Base-by-base conservation (phyloP, 2,888 invertebrate species). In the Diaprepes abbreviatus region DNA sequence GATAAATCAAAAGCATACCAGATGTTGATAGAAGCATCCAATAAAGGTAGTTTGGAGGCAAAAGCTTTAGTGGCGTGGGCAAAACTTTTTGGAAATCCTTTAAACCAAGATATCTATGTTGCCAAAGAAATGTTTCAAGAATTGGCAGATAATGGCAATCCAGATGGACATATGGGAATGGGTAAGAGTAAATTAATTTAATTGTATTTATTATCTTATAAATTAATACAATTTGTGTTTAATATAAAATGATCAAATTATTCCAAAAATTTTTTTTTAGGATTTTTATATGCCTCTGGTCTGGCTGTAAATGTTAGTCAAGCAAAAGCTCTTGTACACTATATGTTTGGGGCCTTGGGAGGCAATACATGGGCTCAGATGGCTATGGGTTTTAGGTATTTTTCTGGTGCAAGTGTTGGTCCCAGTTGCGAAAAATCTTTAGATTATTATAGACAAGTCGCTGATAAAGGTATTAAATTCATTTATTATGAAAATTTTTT, bases 291-390 rank as follows among this genome's bases (percentile, higher is more conserved):
- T 84, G 92, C 96, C 2, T 90, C 93, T 33, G 98, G 97, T 12
- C 88, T 96, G 33, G 90, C 90, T 5, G 92, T 93, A n/a, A 92
- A 94, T 73, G 93, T 95, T 0, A 96, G 94, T 66, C 96, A 96
- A 81, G 90, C 95, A 0, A 89, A 90, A 79, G 94, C 98, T 0
- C 85, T 99, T 14, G 89, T 98, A 0, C 96, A 98, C 85, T 96
- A 97, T 82, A 95, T 94, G 0, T 89, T 97, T 79, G 95, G 94
- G 3, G 96, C 98, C 0, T 83, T 96, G 0, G 97, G 95, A 0
- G 97, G 95, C 65, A 94, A 96, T 80, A 91, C 93, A 16, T 92
- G 93, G 86, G 97, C 98, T 0, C 97, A 97, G 86, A 98, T 99
- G 98, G 94, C 96, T 16, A 85, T 99, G 66, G 99, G 96, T 0